Base-by-base conservation (phyloP, 2,797 vertebrate species). In the Capromys pilorides region DNA sequence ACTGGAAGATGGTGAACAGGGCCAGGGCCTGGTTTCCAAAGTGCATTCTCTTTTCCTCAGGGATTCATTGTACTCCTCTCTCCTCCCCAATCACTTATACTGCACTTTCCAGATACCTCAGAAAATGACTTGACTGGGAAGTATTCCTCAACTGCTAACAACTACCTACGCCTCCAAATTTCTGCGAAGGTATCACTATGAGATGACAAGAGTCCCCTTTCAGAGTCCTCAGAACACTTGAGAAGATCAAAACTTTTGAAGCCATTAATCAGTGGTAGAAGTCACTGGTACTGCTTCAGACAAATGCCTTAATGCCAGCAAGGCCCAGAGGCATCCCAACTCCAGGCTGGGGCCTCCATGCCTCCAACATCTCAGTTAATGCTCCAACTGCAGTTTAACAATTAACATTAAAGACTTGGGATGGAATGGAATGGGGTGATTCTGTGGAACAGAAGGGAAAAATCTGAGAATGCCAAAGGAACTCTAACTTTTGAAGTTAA, bases 221-320 rank as follows among this genome's bases (percentile, higher is more conserved):
- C 97, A 97, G 97, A 98, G 92, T 86, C 97, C 97, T 98, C 97
- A 96, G 96, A 96, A 94, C 31, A 90, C 26, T 97, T 94, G 93
- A 96, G 95, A 97, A 98, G 97, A 98, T 80, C 83, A 80, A 98
- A 98, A 97, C 96, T 97, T 96, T 95, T 90, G 98, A 97, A 97
- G 97, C 98, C 98, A 99, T 99, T 99, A 99, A 99, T 99, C 98
- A 99, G 97, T 96, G 97, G 97, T 97, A 97, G 98, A 98, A 98
- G 98, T 98, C 98, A 98, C 94, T 97, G 98, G 97, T 98, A 95
- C 95, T 98, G 96, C 97, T 98, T 98, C 98, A 98, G 98, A 97
- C 97, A 97, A 98, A 98, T 98, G 98, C 98, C 98, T 97, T 97
- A 98, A 98, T 33, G 93, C 97, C 97, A 98, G 97, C 89, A 96